These are phyloP conservation scores for Yoshiicerus persimilis DNA, from an alignment of 1,140 invertebrate genomes.

Conservation along the genomic window DNA sequence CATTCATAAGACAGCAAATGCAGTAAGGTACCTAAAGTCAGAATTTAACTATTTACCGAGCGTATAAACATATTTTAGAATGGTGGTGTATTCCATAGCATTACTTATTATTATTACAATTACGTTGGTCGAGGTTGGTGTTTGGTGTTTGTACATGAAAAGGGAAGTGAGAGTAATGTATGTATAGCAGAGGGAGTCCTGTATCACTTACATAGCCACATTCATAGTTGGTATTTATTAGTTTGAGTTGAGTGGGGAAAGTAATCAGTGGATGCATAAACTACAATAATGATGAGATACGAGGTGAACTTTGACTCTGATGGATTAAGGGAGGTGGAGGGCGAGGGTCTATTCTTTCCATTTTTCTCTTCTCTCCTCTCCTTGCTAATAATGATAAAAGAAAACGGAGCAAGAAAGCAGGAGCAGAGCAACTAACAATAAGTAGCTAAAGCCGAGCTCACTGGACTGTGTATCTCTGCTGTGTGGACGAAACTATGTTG, in stretches of 20 bases:
- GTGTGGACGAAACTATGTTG: background rate
- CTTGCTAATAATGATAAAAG: constrained; percentile 6
- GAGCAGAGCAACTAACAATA: background rate
- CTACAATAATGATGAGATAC: constrained; percentile 42
- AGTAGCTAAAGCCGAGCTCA: background rate
- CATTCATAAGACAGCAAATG: too few species aligned
- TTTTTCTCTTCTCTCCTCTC: background rate
- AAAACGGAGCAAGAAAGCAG: constrained; percentile 11
- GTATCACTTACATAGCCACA: background rate
- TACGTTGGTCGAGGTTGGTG: too few species aligned
- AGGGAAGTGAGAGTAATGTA: background rate
- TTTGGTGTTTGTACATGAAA: too few species aligned
- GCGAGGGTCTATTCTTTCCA: background rate
- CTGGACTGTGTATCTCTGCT: background rate
- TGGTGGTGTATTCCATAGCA: background rate
- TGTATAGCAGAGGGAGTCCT: background rate
- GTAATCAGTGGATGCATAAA: constrained; percentile 39
- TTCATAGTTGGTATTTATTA: constrained; percentile 2
- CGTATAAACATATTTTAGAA: background rate
- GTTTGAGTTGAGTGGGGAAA: constrained; percentile 31
- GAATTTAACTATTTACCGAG: background rate
- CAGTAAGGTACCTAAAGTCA: background rate
- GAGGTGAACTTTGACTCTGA: constrained; percentile 41
- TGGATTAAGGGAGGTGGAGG: constrained; percentile 31
- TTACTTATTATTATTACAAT: too few species aligned